Conservation (phyloP, 2,888 invertebrate species). For the Eustalomyia histrio region DNA sequence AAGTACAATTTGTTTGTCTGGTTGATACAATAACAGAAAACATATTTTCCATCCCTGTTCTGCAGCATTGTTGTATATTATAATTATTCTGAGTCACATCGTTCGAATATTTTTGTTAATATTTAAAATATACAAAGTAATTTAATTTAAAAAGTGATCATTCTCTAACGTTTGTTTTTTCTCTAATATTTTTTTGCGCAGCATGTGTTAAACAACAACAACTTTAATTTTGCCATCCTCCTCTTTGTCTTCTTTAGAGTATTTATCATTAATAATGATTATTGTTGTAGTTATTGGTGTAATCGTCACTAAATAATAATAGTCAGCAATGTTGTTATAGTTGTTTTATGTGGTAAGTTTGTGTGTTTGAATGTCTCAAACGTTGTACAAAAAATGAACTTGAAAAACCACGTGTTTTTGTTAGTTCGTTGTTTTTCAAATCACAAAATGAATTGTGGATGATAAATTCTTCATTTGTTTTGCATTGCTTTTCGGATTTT, state of each 20-base stretch:
- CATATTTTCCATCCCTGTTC: too few relatives aligned
- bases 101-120: too few relatives aligned
- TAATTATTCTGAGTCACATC: too few relatives aligned
- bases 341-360: background rate
- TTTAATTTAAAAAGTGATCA: constrained; percentile 8
- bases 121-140: too few relatives aligned
- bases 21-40: too few relatives aligned
- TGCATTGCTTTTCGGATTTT: background rate
- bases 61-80: too few relatives aligned
- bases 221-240: constrained; percentile 9
- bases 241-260: background rate
- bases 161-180: background rate
- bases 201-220: constrained; percentile 32
- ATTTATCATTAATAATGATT: constrained; percentile 1
- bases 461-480: constrained; percentile 24
- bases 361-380: background rate
- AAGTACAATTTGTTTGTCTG: too few relatives aligned
- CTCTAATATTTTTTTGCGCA: background rate
- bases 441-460: constrained; percentile 57
- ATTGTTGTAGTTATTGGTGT: constrained; percentile 8
- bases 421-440: constrained; percentile 24
- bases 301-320: constrained; percentile 14
- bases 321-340: constrained; percentile 19
- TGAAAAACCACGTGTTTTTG: constrained; percentile 63
- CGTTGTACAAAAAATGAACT: constrained; percentile 49